Evolutionary conservation across 1,140 invertebrate species (phyloP), one percentile per base, ranked within the genome.

Genomic region (Lerema accius): DNA sequence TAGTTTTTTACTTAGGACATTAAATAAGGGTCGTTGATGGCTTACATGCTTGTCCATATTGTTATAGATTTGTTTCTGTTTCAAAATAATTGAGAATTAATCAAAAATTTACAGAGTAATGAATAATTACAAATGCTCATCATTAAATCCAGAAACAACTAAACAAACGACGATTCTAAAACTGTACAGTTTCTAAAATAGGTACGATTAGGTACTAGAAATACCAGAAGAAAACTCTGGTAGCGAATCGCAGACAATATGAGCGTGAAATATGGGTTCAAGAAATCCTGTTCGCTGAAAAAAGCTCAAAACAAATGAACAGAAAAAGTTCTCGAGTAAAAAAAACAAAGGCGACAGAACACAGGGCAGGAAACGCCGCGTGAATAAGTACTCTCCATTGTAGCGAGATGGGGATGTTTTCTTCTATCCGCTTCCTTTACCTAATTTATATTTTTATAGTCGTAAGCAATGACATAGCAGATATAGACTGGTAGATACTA

Each of bases 201-300:
- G n/a, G n/a, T n/a, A n/a, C n/a, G n/a, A n/a, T n/a, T n/a, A n/a
- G n/a, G n/a, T n/a, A n/a, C n/a, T n/a, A n/a, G n/a, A n/a, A n/a
- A n/a, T n/a, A n/a, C 42, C 51, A 60, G 48, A 39, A 67, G 53
- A 40, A 64, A 65, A 43, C 40, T 53, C 69, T 73, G 48, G 67
- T 78, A 74, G 73, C 73, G 72, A 84, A 75, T 73, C 51, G 73
- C 59, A 67, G 69, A 84, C 86, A 89, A 89, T 89, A 89, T 89
- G 86, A 89, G 73, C 71, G 77, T 86, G 80, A 89, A 86, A 89
- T 86, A 89, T 83, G 86, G 86, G 82, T 77, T 79, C 78, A 82
- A 84, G 83, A 85, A 84, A 89, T 89, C 86, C 86, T 86, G 84
- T 69, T 60, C 73, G 59, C 51, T 63, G 73, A 75, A 79, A 75